phyloP scores from a whole-genome alignment of 2,888 invertebrate species.

The Eulithis prunata region DNA sequence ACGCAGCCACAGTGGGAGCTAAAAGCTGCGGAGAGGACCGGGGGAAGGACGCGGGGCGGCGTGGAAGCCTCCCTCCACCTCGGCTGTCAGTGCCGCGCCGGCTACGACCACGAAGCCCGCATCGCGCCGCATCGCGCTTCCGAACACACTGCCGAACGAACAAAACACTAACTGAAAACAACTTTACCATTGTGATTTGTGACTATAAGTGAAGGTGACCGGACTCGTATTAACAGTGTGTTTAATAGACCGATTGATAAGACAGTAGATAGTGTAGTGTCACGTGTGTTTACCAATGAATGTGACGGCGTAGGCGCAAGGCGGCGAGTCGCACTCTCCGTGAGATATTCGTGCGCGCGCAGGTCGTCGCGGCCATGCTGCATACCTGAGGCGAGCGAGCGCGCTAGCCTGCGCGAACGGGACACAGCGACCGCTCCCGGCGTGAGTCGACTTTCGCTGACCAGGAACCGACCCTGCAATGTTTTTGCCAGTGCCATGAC shows the following conservation, averaged over 20 bases:
- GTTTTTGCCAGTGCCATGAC: slow-evolving; percentile 77
- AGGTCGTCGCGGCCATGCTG: slow-evolving; percentile 84
- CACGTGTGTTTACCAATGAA: slow-evolving; percentile 82
- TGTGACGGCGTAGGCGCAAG: slow-evolving; percentile 81
- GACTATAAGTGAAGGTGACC: slow-evolving; percentile 34
- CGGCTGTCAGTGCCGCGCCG: slow-evolving; percentile 78
- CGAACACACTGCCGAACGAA: slow-evolving; percentile 56
- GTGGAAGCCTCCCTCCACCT: slow-evolving; percentile 76
- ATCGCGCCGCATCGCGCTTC: slow-evolving; percentile 58
- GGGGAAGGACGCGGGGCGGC: slow-evolving; percentile 69
- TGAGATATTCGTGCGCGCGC: slow-evolving; percentile 82
- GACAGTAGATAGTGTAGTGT: slow-evolving; percentile 69
- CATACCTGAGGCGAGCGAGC: slow-evolving; percentile 82
- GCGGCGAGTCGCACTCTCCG: slow-evolving; percentile 78
- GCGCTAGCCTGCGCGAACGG: slow-evolving; percentile 80
- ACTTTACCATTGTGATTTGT: slow-evolving; percentile 57
- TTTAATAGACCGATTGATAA: slow-evolving; percentile 40
- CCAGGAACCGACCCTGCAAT: slow-evolving; percentile 70
- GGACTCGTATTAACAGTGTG: slow-evolving; percentile 45
- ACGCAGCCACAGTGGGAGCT: slow-evolving; percentile 76
- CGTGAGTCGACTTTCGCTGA: slow-evolving; percentile 69
- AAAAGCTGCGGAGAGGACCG: slow-evolving; percentile 71
- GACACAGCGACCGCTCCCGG: slow-evolving; percentile 73
- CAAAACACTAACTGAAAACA: slow-evolving; percentile 72
- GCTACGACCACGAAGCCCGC: slow-evolving; percentile 71